Percentiles rank a stretch among this genome's conserved stretches.
Evolutionary conservation across 2,113 vertebrate genomes (phyloP).

Genomic region (Albula glossodonta): DNA sequence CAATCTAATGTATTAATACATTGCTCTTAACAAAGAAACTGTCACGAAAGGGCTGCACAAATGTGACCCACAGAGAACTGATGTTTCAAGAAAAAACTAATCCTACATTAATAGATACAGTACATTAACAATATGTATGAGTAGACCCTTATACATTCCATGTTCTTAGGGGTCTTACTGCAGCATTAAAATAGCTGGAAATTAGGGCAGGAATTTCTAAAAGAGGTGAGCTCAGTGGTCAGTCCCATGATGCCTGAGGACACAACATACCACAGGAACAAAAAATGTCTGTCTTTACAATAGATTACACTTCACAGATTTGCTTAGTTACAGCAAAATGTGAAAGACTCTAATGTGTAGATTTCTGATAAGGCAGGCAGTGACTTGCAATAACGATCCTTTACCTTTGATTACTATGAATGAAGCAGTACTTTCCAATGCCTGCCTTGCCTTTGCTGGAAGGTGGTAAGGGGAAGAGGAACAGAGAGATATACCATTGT

Average conservation of each 20-base stretch:
- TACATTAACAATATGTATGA: not conserved
- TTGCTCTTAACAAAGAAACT: not conserved
- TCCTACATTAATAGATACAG: not conserved
- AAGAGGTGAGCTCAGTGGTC: not conserved
- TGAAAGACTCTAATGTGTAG: not conserved
- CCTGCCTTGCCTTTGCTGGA: slow-evolving; percentile 80
- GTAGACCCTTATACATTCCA: not conserved
- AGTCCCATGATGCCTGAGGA: not conserved
- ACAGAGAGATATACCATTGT: slow-evolving; percentile 1
- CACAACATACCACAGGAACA: not conserved
- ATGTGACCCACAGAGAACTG: not conserved
- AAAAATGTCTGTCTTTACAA: not conserved
- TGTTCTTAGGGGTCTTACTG: not conserved
- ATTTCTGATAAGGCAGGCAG: slow-evolving; percentile 33
- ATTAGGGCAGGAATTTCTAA: not conserved
- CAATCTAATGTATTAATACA: not conserved
- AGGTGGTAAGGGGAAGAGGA: slow-evolving; percentile 61
- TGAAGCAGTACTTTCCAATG: slow-evolving; percentile 74
- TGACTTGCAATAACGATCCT: slow-evolving; percentile 35
- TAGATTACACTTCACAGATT: slow-evolving; percentile 1
- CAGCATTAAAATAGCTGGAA: not conserved
- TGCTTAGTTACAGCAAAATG: not conserved
- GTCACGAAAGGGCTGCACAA: not conserved
- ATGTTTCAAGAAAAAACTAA: not conserved
- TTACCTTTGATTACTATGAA: slow-evolving; percentile 81